A percentile compares a stretch with the other conserved stretches of the same genome.
phyloP scores from a whole-genome alignment of 2,797 vertebrate species.

The Argya squamiceps region DNA sequence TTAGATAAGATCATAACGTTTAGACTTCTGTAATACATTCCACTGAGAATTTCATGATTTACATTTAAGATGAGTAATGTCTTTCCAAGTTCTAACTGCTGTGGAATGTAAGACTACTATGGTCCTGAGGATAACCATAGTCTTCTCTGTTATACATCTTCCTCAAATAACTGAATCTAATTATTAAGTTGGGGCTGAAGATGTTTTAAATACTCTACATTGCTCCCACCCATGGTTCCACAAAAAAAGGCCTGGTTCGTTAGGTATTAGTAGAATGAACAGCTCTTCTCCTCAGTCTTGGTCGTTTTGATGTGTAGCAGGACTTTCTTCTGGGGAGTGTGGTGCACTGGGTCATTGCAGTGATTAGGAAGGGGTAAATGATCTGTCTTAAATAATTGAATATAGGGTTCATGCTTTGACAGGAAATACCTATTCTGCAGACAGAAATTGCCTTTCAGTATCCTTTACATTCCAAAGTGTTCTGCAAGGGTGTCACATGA shows the following conservation, averaged over 20 bases:
- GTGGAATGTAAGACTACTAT: not conserved
- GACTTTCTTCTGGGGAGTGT: not conserved
- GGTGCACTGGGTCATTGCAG: not conserved
- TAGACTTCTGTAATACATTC: not conserved
- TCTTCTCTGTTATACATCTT: not conserved
- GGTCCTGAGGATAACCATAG: not conserved
- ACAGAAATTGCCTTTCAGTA: not conserved
- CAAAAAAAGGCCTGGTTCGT: not conserved
- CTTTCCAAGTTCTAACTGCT: not conserved
- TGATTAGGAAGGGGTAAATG: not conserved
- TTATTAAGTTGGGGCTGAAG: not conserved
- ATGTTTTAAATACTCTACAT: not conserved
- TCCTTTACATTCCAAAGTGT: not conserved
- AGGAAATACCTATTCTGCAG: not conserved
- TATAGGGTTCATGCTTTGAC: not conserved
- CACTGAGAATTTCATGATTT: not conserved
- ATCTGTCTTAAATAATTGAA: not conserved
- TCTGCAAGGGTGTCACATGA: not conserved
- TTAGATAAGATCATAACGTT: slow-evolving; percentile 18
- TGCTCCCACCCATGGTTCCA: not conserved
- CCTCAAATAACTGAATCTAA: not conserved
- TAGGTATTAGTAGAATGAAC: not conserved
- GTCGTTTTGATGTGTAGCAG: not conserved
- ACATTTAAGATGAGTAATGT: not conserved
- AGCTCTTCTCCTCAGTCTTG: not conserved